These are phyloP conservation scores for Paramuricea clavata DNA, from an alignment of 92 coral and sea anemone species.

Conservation along the genomic window DNA sequence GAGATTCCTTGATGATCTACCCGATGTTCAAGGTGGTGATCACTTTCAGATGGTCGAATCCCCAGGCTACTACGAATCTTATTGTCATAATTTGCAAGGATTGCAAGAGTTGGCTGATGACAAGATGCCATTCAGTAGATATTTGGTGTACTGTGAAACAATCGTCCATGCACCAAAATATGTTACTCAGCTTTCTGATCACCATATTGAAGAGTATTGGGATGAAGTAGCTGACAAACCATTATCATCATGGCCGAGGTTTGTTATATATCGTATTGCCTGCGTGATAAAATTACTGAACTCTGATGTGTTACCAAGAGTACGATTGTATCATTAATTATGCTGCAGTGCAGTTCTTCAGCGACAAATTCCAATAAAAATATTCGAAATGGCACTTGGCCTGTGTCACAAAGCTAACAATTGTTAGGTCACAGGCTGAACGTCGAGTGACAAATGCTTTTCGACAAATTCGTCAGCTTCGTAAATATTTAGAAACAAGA, in stretches of 20 bases:
- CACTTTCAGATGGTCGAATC: slow-evolving; percentile 96
- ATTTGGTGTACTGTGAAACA: slow-evolving; percentile 18
- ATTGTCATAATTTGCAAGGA: slow-evolving; percentile 87
- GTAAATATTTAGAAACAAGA: no score
- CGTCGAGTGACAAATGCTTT: no score
- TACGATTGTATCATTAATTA: no score
- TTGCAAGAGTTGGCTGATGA: slow-evolving; percentile 65
- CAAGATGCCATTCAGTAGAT: slow-evolving; percentile 72
- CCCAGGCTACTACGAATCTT: slow-evolving; percentile 96
- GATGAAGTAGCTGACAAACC: not conserved
- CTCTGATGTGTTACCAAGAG: no score
- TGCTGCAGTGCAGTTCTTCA: no score
- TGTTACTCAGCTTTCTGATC: not conserved
- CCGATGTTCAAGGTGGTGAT: slow-evolving; percentile 36
- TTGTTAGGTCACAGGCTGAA: no score
- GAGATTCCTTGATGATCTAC: slow-evolving; percentile 8
- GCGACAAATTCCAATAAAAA: no score
- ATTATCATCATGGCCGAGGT: not conserved
- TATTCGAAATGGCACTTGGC: no score
- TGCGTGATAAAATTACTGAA: no score
- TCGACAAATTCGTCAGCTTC: no score
- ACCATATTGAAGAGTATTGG: not conserved
- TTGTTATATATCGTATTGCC: no score
- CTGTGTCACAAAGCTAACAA: no score
- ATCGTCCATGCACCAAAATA: slow-evolving; percentile 28